Conservation (phyloP, 2,113 vertebrate genomes). For the Xiphorhynchus elegans region DNA sequence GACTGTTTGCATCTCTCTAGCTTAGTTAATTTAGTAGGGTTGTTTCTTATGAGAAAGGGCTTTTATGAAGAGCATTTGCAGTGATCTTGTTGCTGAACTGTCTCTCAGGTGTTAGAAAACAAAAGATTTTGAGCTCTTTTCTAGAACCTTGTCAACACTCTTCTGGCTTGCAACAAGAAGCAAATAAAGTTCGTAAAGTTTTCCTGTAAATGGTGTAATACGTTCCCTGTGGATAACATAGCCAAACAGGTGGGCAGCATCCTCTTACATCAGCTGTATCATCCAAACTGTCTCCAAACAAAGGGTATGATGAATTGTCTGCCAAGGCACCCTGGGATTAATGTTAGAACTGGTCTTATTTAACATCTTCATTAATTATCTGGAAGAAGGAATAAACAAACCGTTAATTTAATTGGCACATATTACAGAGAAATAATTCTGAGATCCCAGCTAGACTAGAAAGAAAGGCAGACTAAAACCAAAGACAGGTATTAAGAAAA, state of each 20-base stretch:
- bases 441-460: not conserved
- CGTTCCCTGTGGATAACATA: constrained; percentile 13
- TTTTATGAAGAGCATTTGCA: not conserved
- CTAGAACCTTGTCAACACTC: not conserved
- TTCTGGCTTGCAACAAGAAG: not conserved
- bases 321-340: constrained; percentile 51
- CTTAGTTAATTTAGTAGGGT: not conserved
- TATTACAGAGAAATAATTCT: not conserved
- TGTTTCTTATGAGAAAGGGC: not conserved
- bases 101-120: not conserved
- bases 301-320: constrained; percentile 27
- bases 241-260: constrained; percentile 16
- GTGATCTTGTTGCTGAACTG: not conserved
- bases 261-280: not conserved
- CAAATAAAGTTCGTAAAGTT: not conserved
- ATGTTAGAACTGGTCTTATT: constrained; percentile 43
- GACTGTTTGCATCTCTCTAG: not conserved
- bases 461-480: not conserved
- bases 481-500: not conserved
- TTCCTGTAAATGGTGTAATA: not conserved
- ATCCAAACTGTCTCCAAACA: constrained; percentile 40
- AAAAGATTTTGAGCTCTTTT: not conserved
- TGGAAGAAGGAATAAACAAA: constrained; percentile 65
- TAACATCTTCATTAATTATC: constrained; percentile 72
- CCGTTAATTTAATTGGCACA: constrained; percentile 67